Evolutionary conservation across 2,113 vertebrate genomes (phyloP).

Genomic region (Puma concolor): DNA sequence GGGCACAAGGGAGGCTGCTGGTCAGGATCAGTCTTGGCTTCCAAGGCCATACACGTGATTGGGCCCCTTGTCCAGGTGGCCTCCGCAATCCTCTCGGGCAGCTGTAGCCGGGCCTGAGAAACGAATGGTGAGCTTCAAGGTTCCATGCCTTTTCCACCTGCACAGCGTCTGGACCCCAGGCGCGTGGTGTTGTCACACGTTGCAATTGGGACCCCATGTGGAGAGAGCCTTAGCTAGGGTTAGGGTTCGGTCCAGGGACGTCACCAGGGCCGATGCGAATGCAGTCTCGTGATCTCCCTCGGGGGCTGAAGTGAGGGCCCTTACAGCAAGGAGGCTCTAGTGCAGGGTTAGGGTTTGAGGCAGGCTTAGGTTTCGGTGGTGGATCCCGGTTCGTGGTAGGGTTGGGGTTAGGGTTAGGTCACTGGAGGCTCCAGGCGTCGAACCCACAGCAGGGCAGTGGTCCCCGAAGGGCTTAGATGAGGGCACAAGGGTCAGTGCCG

Average conservation of each 20-base stretch:
- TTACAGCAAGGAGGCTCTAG: fast-evolving
- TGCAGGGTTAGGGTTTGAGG: too few relatives aligned
- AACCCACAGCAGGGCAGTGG: too few relatives aligned
- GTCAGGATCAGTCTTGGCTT: fast-evolving
- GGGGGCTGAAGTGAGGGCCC: fast-evolving
- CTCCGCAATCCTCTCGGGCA: too few relatives aligned
- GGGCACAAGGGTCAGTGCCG: too few relatives aligned
- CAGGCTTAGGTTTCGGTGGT: too few relatives aligned
- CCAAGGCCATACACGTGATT: fast-evolving
- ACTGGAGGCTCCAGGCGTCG: too few relatives aligned
- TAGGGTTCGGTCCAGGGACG: fast-evolving
- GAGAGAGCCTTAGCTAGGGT: fast-evolving
- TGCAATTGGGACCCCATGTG: fast-evolving
- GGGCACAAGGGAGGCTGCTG: fast-evolving
- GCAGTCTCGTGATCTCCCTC: fast-evolving
- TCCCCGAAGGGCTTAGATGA: too few relatives aligned
- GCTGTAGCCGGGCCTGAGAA: fast-evolving
- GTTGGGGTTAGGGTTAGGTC: too few relatives aligned
- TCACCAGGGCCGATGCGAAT: fast-evolving
- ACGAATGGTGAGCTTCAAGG: fast-evolving
- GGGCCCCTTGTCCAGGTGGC: fast-evolving
- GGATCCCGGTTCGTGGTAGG: fast-evolving
- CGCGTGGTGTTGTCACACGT: fast-evolving
- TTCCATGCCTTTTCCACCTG: too few relatives aligned
- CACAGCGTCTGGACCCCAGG: too few relatives aligned